Percentiles rank a stretch among this genome's conserved stretches.
Conservation (phyloP, 1,140 invertebrate genomes). For the Caenorhabditis remanei region DNA sequence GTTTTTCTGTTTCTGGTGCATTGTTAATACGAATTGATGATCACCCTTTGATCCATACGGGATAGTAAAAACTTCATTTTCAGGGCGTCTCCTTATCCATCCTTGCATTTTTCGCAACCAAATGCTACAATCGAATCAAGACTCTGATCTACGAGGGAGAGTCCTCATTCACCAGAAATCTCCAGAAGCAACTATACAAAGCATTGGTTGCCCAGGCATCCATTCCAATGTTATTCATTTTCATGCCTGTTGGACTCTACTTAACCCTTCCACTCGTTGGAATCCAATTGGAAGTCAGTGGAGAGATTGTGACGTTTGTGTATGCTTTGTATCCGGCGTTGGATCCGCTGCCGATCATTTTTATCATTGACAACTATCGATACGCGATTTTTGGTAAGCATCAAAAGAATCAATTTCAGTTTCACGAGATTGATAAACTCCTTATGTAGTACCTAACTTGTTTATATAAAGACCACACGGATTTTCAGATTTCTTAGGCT, state of each 20-base stretch:
- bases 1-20: not conserved
- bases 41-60: too few species aligned
- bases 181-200: slow-evolving; percentile 41
- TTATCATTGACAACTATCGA: slow-evolving; percentile 27
- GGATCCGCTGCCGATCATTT: slow-evolving; percentile 7
- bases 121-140: slow-evolving; percentile 25
- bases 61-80: not conserved
- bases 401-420: not conserved
- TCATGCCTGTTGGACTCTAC: not conserved
- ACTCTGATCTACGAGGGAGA: slow-evolving; percentile 9
- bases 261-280: slow-evolving; percentile 21
- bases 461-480: too few species aligned
- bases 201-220: slow-evolving; percentile 29
- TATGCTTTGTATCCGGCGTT: slow-evolving; percentile 30
- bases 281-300: slow-evolving; percentile 38
- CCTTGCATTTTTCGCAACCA: not conserved
- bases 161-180: not conserved
- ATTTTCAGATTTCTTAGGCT: slow-evolving; percentile 16
- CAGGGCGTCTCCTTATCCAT: not conserved
- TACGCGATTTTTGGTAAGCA: slow-evolving; percentile 7
- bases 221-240: not conserved
- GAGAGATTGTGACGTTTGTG: slow-evolving; percentile 22
- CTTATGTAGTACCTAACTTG: too few species aligned
- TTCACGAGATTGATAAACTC: not conserved
- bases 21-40: too few species aligned